Percentiles rank a stretch among this genome's conserved stretches.
phyloP scores from a whole-genome alignment of 2,888 invertebrate genomes.

The Lasius platythorax region DNA sequence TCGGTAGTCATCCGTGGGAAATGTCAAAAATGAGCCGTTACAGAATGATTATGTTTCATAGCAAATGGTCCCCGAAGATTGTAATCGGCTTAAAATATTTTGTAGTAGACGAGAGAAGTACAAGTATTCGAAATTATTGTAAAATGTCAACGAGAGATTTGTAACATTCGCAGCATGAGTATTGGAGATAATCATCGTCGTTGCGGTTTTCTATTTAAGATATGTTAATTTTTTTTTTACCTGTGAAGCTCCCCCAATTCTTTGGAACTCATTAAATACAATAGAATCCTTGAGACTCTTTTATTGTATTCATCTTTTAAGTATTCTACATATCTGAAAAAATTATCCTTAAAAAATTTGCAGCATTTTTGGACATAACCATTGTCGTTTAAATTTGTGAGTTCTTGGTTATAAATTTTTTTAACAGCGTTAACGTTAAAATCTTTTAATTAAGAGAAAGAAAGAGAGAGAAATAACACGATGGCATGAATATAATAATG shows the following conservation, averaged over 20 bases:
- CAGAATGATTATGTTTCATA: neutral
- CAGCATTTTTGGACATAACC: neutral
- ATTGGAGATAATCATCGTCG: neutral
- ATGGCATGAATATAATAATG: neutral
- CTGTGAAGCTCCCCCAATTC: neutral
- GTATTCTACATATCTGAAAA: neutral
- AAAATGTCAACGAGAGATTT: neutral
- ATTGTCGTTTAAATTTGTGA: neutral
- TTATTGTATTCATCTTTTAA: neutral
- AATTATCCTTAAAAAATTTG: neutral
- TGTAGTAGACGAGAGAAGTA: neutral
- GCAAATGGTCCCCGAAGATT: neutral
- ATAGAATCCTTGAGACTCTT: neutral
- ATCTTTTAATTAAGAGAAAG: neutral
- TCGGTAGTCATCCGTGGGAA: slow-evolving; percentile 17
- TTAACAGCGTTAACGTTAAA: neutral
- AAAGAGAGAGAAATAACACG: neutral
- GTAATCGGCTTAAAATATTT: neutral
- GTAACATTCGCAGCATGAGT: neutral
- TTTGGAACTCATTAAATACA: neutral
- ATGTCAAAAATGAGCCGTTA: neutral
- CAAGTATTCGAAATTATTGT: neutral
- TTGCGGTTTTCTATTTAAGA: neutral
- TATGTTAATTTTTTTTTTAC: slow-evolving; percentile 11
- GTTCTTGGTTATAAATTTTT: neutral